Conservation (phyloP, 2,888 invertebrate species). For the Spilarctia lutea region DNA sequence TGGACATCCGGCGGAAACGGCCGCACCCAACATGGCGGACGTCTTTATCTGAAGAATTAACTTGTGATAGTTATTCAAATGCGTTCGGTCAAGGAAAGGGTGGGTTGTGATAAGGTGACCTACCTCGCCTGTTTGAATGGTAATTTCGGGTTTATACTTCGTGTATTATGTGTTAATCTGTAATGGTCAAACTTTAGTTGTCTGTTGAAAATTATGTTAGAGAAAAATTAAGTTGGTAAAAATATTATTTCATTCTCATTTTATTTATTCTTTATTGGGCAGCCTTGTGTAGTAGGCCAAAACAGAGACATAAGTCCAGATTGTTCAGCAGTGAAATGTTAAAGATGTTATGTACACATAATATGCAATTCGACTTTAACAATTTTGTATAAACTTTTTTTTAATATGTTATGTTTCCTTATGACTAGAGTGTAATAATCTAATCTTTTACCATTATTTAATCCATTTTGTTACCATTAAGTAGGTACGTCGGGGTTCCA, state of each 20-base stretch:
- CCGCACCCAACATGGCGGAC: constrained; percentile 78
- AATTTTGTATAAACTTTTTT: not conserved
- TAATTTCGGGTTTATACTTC: constrained; percentile 16
- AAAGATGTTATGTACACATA: too few species aligned
- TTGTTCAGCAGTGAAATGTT: too few species aligned
- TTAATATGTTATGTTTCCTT: too few species aligned
- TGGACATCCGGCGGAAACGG: constrained; percentile 82
- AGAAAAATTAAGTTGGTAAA: not conserved
- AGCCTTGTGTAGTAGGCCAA: too few species aligned
- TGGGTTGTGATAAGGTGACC: constrained; percentile 48
- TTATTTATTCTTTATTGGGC: too few species aligned
- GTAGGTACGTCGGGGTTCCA: too few species aligned
- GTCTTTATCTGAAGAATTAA: constrained; percentile 86
- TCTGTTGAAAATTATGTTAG: not conserved
- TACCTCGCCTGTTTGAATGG: constrained; percentile 27
- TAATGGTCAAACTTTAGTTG: constrained; percentile 1
- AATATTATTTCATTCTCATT: too few species aligned
- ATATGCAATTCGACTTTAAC: not conserved
- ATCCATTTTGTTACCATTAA: too few species aligned
- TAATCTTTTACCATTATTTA: too few species aligned
- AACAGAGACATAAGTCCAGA: too few species aligned
- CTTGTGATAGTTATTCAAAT: constrained; percentile 84
- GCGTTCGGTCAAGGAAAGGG: constrained; percentile 57
- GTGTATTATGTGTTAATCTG: constrained; percentile 22
- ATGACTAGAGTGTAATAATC: too few species aligned